Percentiles rank a stretch among this genome's conserved stretches.
These are phyloP conservation scores for Leptinotarsa undecemlineata DNA, from an alignment of 1,140 invertebrate species.

Conservation along the genomic window DNA sequence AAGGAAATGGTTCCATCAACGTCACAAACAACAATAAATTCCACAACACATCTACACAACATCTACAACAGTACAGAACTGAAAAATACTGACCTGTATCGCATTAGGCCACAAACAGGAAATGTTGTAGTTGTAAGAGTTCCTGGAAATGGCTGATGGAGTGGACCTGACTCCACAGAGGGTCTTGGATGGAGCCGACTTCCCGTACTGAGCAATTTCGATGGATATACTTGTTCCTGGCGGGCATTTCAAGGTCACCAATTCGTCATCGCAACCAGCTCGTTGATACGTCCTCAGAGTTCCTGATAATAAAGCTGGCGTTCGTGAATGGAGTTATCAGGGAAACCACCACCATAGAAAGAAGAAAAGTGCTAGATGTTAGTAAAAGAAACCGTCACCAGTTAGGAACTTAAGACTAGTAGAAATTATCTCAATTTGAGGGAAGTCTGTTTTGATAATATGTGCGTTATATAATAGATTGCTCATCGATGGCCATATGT, in stretches of 20 bases:
- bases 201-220: constrained; percentile 74
- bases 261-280: constrained; percentile 84
- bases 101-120: constrained; percentile 61
- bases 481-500: too few species aligned
- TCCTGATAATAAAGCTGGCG: constrained; percentile 79
- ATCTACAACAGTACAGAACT: not conserved
- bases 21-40: too few species aligned
- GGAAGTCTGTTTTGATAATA: too few species aligned
- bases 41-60: too few species aligned
- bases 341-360: constrained; percentile 20
- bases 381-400: constrained; percentile 18
- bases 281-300: constrained; percentile 86
- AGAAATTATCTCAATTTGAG: too few species aligned
- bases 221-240: constrained; percentile 85
- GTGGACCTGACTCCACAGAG: constrained; percentile 56
- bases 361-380: constrained; percentile 7
- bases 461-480: too few species aligned
- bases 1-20: too few species aligned
- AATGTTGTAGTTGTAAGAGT: constrained; percentile 51
- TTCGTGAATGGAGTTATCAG: constrained; percentile 4
- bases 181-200: constrained; percentile 54
- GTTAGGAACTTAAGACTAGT: not conserved
- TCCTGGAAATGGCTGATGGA: constrained; percentile 44
- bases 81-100: constrained; percentile 60
- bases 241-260: constrained; percentile 81